Base-by-base conservation (phyloP, 2,888 invertebrate species). In the Tuta absoluta region DNA sequence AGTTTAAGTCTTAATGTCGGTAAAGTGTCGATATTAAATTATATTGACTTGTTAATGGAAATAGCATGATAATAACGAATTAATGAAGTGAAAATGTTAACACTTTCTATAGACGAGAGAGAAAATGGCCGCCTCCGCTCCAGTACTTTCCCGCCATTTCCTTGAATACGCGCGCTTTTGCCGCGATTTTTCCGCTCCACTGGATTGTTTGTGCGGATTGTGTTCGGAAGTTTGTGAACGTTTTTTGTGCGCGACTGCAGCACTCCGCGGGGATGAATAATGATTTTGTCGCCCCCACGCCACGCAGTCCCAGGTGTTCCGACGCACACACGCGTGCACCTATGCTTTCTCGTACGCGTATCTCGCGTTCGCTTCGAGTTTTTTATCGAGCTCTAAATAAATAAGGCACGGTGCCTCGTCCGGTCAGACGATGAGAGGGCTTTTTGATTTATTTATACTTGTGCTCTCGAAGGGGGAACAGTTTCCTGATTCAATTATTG, bases 401-500 rank as follows among this genome's bases (percentile, higher is more conserved):
- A 85, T 80, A 81, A 78, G 71, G 72, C 71, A 72, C 71, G 72
- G 72, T 57, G 75, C 75, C 72, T 75, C 75, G 72, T 67, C 69
- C 76, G 72, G 72, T 67, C 65, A 65, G 67, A 63, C 68, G 73
- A 72, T 74, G 78, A 79, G 76, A 75, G 74, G 71, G 73, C 75
- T 77, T 76, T 80, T 78, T 80, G 84, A 84, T 85, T 84, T 87
- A 85, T 87, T 85, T 84, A 85, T 85, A 82, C 74, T 74, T 72
- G 68, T 66, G 67, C 71, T 72, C 72, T 71, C 74, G 76, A 73
- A 76, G 77, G 83, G 84, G 81, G 62, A 85, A 79, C 78, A 70
- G 79, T 78, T 83, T 86, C 85, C 85, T 85, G 82, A 86, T 86
- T 86, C 83, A 85, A 87, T 87, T 85, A 86, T 84, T 84, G 79